Conservation (phyloP, 2,113 vertebrate genomes). For the Cisticola juncidis region DNA sequence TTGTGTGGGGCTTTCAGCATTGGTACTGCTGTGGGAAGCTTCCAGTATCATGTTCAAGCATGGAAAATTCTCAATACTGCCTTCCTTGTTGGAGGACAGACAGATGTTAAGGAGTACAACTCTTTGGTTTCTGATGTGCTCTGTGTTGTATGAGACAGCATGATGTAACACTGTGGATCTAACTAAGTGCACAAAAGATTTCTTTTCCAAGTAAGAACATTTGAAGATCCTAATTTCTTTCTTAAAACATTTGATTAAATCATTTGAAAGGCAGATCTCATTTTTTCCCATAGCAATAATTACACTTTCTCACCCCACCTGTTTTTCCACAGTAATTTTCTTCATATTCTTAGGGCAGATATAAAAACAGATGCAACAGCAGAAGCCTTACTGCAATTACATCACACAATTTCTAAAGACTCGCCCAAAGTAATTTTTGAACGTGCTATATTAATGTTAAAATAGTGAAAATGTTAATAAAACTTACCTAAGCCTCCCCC, state of each 20-base stretch:
- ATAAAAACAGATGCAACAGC: not conserved
- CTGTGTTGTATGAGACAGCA: not conserved
- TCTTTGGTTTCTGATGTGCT: not conserved
- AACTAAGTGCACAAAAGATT: not conserved
- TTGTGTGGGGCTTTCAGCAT: not conserved
- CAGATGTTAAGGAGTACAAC: slow-evolving; percentile 14
- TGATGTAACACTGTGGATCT: not conserved
- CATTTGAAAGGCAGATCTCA: not conserved
- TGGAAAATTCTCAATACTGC: slow-evolving; percentile 49
- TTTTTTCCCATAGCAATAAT: not conserved
- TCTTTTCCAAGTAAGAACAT: not conserved
- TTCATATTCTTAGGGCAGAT: not conserved
- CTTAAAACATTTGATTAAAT: not conserved
- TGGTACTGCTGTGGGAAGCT: not conserved
- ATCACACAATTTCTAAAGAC: not conserved
- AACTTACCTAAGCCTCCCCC: not conserved
- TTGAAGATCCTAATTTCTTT: not conserved
- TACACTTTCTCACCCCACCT: not conserved
- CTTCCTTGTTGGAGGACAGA: slow-evolving; percentile 21
- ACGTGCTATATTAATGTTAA: not conserved
- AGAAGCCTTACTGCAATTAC: not conserved
- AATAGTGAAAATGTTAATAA: not conserved
- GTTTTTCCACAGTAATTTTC: not conserved
- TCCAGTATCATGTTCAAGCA: slow-evolving; percentile 15
- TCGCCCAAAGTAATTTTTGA: not conserved